These are phyloP conservation scores for Colistium nudipinnis DNA, from an alignment of 2,113 vertebrate genomes.

Conservation along the genomic window DNA sequence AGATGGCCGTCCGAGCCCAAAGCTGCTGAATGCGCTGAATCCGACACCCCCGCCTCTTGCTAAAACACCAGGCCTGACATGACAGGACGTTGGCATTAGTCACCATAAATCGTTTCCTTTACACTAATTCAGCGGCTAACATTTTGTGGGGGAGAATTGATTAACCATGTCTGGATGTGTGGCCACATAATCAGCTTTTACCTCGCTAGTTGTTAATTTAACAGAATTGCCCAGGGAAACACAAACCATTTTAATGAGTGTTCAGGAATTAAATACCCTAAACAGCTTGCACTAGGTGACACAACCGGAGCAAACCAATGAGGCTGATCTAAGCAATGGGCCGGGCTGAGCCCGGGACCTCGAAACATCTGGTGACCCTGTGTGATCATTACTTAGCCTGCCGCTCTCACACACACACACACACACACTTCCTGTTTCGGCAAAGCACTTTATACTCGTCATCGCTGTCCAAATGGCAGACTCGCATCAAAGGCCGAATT, in stretches of 20 bases:
- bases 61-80: slow-evolving; percentile 85
- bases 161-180: slow-evolving; percentile 83
- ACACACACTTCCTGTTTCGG: slow-evolving; percentile 73
- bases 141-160: slow-evolving; percentile 83
- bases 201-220: slow-evolving; percentile 85
- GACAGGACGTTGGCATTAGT: slow-evolving; percentile 85
- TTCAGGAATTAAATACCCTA: slow-evolving; percentile 83
- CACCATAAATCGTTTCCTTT: slow-evolving; percentile 82
- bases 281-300: slow-evolving; percentile 83
- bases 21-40: slow-evolving; percentile 89
- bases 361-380: slow-evolving; percentile 85
- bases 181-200: slow-evolving; percentile 85
- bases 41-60: slow-evolving; percentile 80
- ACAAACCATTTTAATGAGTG: slow-evolving; percentile 88
- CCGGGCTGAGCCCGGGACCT: slow-evolving; percentile 70
- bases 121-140: slow-evolving; percentile 82
- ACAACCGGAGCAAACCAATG: slow-evolving; percentile 80
- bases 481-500: slow-evolving; percentile 68
- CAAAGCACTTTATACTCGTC: slow-evolving; percentile 71
- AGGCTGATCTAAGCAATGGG: slow-evolving; percentile 82
- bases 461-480: slow-evolving; percentile 70
- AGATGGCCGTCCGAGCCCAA: slow-evolving; percentile 79
- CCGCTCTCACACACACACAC: slow-evolving; percentile 55
- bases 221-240: slow-evolving; percentile 84
- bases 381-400: slow-evolving; percentile 80